Percentiles rank a stretch among this genome's conserved stretches.
Conservation (phyloP, 2,888 invertebrate species). For the Pycnomerus fuliginosus region DNA sequence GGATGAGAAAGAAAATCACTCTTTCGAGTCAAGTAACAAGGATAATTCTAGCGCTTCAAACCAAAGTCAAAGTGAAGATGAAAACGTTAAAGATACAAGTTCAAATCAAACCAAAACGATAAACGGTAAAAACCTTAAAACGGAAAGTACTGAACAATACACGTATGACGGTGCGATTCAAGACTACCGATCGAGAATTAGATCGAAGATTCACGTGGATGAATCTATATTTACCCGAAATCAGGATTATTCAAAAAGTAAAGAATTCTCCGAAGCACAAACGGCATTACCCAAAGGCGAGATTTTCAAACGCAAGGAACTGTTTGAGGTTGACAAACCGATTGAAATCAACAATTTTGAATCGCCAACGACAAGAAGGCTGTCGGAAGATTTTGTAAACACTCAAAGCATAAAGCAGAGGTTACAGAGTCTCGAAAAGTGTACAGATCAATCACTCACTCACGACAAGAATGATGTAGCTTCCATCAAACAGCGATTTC, state of each 20-base stretch:
- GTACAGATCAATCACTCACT: slow-evolving; percentile 57
- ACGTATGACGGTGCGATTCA: slow-evolving; percentile 87
- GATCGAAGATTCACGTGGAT: slow-evolving; percentile 51
- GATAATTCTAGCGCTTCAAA: slow-evolving; percentile 42
- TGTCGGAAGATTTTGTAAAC: slow-evolving; percentile 65
- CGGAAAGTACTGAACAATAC: slow-evolving; percentile 74
- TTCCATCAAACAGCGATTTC: slow-evolving; percentile 35
- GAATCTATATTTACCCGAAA: slow-evolving; percentile 43
- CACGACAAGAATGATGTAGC: slow-evolving; percentile 34
- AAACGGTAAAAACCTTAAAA: too few relatives aligned
- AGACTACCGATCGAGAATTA: slow-evolving; percentile 78
- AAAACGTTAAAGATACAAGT: too few relatives aligned
- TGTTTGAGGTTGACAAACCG: slow-evolving; percentile 73
- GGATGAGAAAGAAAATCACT: slow-evolving; percentile 44
- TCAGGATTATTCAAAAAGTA: slow-evolving; percentile 38
- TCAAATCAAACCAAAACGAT: too few relatives aligned
- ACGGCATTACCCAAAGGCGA: slow-evolving; percentile 71
- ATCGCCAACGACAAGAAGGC: slow-evolving; percentile 53
- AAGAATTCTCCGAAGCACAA: slow-evolving; percentile 44
- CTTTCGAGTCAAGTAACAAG: slow-evolving; percentile 40
- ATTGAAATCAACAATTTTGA: slow-evolving; percentile 52
- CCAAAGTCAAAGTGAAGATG: slow-evolving; percentile 48
- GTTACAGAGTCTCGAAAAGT: slow-evolving; percentile 67
- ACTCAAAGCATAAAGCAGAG: slow-evolving; percentile 73
- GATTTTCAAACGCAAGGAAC: slow-evolving; percentile 77